Evolutionary conservation across 2,888 invertebrate genomes (phyloP).

Genomic region (Julus scanicus): DNA sequence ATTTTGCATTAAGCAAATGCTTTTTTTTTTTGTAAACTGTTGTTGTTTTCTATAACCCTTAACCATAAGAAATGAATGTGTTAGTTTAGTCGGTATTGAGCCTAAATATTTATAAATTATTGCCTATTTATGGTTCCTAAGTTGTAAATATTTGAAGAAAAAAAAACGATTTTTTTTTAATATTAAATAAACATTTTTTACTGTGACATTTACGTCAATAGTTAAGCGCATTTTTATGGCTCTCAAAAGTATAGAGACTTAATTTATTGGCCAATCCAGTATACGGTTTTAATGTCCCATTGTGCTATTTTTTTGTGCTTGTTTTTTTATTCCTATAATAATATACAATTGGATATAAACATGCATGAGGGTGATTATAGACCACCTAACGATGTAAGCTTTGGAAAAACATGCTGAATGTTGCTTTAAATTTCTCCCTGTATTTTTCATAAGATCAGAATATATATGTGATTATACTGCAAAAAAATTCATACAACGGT

Average conservation of each 20-base stretch:
- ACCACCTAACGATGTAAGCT: not conserved
- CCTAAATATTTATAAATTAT: constrained; percentile 25
- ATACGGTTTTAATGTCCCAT: constrained; percentile 20
- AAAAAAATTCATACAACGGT: too few species aligned
- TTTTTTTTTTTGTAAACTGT: not conserved
- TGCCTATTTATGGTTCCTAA: constrained; percentile 10
- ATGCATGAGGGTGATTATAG: not conserved
- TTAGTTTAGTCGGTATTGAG: constrained; percentile 15
- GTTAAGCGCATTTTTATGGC: constrained; percentile 33
- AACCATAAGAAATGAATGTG: not conserved
- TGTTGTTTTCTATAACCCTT: not conserved
- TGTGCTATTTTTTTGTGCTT: not conserved
- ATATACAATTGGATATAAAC: constrained; percentile 5
- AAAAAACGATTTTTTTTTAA: not conserved
- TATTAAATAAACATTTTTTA: constrained; percentile 33
- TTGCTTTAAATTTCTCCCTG: too few species aligned
- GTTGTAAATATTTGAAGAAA: not conserved
- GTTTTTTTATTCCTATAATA: not conserved
- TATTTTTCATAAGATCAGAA: too few species aligned
- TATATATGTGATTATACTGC: too few species aligned
- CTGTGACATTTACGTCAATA: constrained; percentile 12
- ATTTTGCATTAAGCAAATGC: not conserved
- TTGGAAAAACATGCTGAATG: not conserved
- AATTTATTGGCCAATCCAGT: constrained; percentile 33
- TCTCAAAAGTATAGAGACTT: not conserved